Base-by-base conservation (phyloP, 2,113 vertebrate genomes). In the Pygoscelis adeliae region DNA sequence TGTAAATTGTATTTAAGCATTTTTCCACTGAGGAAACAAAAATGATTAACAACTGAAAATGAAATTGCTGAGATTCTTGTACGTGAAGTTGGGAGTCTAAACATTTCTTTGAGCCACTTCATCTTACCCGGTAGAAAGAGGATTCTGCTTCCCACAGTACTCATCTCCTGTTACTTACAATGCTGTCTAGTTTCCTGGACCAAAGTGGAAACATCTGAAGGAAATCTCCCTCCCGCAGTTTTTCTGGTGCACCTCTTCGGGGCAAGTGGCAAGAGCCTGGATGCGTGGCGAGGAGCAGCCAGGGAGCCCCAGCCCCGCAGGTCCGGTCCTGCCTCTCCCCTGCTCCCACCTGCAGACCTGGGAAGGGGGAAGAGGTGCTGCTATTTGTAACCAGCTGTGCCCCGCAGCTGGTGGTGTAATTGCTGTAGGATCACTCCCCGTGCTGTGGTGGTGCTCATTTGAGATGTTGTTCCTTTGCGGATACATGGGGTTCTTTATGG, bases 21-120 rank as follows among this genome's bases (percentile, higher is more conserved):
- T 91, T 97, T 93, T 90, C 71, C 71, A 83, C 59, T 20, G 23
- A 93, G 67, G 42, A 94, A 80, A 55, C 58, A 63, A 92, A 86
- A 94, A 44, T 62, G 18, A 70, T 74, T 77, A 94, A 83, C 74
- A 96, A 70, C 72, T 67, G 61, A 82, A 93, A 92, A 70, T 38
- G 2, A 83, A 95, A 90, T 93, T 89, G 23, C 72, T 90, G 67
- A 78, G 42, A 86, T 94, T 94, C 46, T 59, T 81, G 38, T 55
- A 55, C 0, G 0, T 40, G 3, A 81, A 76, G 12, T 13, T 78
- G 32, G 4, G 38, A 77, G 36, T 9, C 62, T 80, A 88, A 92
- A 61, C 50, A 42, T 42, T 42, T 42, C 44, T 66, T 8, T 13
- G 27, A 92, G 44, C 49, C 82, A 65, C 69, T 96, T 94, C 62